These are phyloP conservation scores for Solenodon paradoxus DNA, from an alignment of 2,113 vertebrate species.

Conservation along the genomic window DNA sequence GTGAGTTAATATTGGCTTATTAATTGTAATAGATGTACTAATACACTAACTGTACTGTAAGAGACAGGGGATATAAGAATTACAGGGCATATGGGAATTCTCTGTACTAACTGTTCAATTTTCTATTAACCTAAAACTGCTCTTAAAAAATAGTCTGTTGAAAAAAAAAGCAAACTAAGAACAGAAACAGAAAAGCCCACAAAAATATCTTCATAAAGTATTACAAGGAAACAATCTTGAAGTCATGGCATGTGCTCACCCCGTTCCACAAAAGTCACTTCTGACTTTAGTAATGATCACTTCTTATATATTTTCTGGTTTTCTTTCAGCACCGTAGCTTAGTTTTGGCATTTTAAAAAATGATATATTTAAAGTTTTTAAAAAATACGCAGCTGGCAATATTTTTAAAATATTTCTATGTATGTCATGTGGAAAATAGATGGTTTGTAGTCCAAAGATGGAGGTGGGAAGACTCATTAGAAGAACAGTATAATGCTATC, in stretches of 20 bases:
- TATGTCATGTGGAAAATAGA: not conserved
- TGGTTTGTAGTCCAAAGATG: not conserved
- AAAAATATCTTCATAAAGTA: not conserved
- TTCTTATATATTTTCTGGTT: not conserved
- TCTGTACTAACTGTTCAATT: not conserved
- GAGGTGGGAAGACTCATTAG: not conserved
- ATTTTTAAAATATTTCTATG: not conserved
- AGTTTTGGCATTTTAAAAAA: not conserved
- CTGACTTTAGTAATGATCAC: not conserved
- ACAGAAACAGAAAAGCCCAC: not conserved
- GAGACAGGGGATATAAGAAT: not conserved
- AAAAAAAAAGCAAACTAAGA: not conserved
- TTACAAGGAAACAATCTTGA: not conserved
- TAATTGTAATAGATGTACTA: not conserved
- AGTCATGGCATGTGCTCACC: no score
- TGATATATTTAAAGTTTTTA: not conserved
- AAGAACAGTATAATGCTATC: not conserved
- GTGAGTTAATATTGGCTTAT: not conserved
- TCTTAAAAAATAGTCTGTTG: not conserved
- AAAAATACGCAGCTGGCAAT: not conserved
- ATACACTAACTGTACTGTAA: not conserved
- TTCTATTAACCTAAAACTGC: not conserved
- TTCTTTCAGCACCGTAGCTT: not conserved
- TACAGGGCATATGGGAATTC: no score
- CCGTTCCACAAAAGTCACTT: not conserved